Evolutionary conservation across 1,140 invertebrate species (phyloP), one percentile per base, ranked within the genome.

Genomic region (Muscidifurax raptorellus): DNA sequence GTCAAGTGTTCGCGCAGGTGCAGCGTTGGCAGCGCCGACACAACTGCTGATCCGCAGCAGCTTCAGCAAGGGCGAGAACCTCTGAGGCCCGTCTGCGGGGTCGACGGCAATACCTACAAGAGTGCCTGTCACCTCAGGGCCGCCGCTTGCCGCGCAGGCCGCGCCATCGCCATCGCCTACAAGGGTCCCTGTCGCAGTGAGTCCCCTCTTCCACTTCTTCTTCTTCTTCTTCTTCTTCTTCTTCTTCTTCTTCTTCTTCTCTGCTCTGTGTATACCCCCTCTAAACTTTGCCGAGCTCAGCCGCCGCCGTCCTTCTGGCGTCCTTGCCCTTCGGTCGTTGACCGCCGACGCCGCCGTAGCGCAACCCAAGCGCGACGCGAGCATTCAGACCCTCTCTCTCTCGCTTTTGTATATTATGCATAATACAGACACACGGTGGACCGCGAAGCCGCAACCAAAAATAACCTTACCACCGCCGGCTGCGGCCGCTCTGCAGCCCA

Each of bases 81-180:
- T 67, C 90, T 91, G 85, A 87, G 91, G 84, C 91, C 91, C 82
- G 92, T 79, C 59, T 98, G 97, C 93, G 98, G 97, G 1, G 95
- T 95, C 59, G 97, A 98, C 93, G 97, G 97, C 27, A 94, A 95
- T 84, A 98, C 97, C 36, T 98, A 98, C 93, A 95, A 95, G 83
- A 97, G 96, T 91, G 94, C 96, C 84, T 98, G 98, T 94, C 96
- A 98, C 91, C 94, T 98, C 89, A 94, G 96, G 88, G 95, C 96
- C 86, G 96, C 96, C 80, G 96, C 98, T 30, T 99, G 98, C 92
- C 94, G 95, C 87, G 95, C 95, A 80, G 97, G 97, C 79, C 95
- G 95, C 87, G 96, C 97, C 83, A 96, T 98, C 91, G 97, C 96
- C 59, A 94, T 97, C 47, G 97, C 97, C 36, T 98, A 98, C 92